Conservation (phyloP, 2,113 vertebrate genomes). For the Sakesphorus luctuosus region DNA sequence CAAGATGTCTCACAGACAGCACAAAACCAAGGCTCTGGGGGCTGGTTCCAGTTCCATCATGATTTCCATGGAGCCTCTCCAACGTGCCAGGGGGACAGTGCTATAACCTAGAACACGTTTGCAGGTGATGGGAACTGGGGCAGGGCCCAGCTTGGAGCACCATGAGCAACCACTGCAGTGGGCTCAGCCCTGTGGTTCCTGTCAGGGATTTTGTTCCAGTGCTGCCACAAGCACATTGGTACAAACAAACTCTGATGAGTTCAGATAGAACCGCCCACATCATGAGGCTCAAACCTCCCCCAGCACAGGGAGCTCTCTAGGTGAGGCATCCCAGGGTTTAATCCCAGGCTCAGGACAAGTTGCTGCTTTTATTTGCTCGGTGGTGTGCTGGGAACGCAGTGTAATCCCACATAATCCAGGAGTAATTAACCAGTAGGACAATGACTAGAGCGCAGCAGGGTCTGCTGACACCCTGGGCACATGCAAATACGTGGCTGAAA, state of each 20-base stretch:
- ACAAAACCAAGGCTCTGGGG: neutral
- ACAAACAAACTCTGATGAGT: neutral
- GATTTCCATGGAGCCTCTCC: neutral
- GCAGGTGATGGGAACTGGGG: neutral
- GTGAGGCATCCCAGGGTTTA: neutral
- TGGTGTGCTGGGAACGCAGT: rapidly evolving
- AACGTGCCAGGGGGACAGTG: neutral
- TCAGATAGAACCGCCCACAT: neutral
- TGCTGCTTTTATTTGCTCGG: neutral
- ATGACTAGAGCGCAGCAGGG: neutral
- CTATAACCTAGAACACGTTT: neutral
- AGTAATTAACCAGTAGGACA: neutral
- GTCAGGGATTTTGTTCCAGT: neutral
- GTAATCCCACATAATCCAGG: neutral
- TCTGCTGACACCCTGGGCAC: neutral
- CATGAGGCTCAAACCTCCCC: neutral
- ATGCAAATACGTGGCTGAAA: neutral
- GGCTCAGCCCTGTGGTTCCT: neutral
- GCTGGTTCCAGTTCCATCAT: neutral
- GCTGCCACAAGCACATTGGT: neutral
- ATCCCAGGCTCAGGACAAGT: neutral
- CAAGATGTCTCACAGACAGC: neutral
- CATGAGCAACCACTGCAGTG: neutral
- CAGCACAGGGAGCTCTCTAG: neutral
- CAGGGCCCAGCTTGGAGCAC: neutral